Evolutionary conservation across 2,888 invertebrate species (phyloP).

Genomic region (Papilio protenor): DNA sequence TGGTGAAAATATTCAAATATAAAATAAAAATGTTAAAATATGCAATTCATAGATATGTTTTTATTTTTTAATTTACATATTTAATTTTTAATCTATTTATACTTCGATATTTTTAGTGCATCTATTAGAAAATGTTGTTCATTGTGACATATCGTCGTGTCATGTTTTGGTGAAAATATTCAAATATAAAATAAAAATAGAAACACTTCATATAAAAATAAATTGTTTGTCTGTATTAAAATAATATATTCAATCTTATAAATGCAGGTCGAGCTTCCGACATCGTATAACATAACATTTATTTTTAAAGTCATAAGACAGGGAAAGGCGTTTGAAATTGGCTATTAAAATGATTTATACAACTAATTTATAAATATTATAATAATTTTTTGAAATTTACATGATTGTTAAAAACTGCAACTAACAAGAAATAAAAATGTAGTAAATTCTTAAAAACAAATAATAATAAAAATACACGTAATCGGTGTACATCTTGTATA

Average conservation of each 20-base stretch:
- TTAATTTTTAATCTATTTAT: conserved; percentile 22
- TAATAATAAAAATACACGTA: too few relatives aligned
- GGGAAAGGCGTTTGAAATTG: not conserved
- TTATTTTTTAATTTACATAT: conserved; percentile 19
- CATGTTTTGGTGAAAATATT: conserved; percentile 12
- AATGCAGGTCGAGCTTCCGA: not conserved
- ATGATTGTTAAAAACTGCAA: too few relatives aligned
- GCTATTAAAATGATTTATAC: not conserved
- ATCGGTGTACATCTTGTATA: too few relatives aligned
- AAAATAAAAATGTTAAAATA: conserved; percentile 9
- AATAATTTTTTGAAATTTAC: too few relatives aligned
- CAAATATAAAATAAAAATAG: conserved; percentile 16
- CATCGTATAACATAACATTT: not conserved
- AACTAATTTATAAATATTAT: too few relatives aligned
- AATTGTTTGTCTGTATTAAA: not conserved
- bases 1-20: conserved; percentile 15
- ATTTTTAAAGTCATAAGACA: not conserved
- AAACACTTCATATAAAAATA: conserved; percentile 14
- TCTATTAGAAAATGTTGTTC: conserved; percentile 18
- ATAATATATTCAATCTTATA: not conserved
- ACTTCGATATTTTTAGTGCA: not conserved
- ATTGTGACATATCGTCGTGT: conserved; percentile 1
- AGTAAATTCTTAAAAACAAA: too few relatives aligned
- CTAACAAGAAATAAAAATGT: too few relatives aligned
- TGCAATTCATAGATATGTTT: not conserved